phyloP scores from a whole-genome alignment of 2,113 vertebrate genomes.

The Cryptotis parvus region DNA sequence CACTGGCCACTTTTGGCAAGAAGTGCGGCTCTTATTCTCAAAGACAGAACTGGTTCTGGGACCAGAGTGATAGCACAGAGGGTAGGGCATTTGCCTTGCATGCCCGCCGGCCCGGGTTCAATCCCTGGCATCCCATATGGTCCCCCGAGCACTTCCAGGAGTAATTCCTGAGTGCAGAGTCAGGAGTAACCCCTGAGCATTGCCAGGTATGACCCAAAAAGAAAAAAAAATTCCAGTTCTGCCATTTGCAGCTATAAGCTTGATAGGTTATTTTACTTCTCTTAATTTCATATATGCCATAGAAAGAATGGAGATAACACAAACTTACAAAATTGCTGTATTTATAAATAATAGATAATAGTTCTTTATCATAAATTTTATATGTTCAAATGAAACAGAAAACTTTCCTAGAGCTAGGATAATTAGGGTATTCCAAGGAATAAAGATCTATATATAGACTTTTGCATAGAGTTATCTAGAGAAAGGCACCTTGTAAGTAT shows the following conservation, averaged over 20 bases:
- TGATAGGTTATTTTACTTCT: conserved; percentile 9
- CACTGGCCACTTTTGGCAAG: not conserved
- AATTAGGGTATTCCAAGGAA: too few relatives aligned
- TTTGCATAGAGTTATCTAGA: not conserved
- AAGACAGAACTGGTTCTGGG: too few relatives aligned
- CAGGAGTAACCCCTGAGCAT: too few relatives aligned
- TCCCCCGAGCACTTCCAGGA: too few relatives aligned
- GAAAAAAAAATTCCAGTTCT: conserved; percentile 4
- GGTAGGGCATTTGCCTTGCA: too few relatives aligned
- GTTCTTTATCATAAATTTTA: not conserved
- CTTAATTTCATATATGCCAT: not conserved
- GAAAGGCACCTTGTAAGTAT: not conserved
- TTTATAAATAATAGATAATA: conserved; percentile 27
- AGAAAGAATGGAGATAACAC: not conserved
- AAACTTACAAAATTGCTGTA: not conserved
- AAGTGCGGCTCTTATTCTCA: not conserved
- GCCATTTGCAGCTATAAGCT: conserved; percentile 21
- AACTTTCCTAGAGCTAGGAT: too few relatives aligned
- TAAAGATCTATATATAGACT: too few relatives aligned
- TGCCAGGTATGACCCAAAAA: too few relatives aligned
- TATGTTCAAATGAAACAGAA: not conserved
- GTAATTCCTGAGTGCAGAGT: too few relatives aligned
- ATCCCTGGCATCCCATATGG: too few relatives aligned
- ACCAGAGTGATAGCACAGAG: too few relatives aligned
- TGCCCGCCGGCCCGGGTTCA: too few relatives aligned